Conservation (phyloP, 2,113 vertebrate genomes). For the Gulo gulo region DNA sequence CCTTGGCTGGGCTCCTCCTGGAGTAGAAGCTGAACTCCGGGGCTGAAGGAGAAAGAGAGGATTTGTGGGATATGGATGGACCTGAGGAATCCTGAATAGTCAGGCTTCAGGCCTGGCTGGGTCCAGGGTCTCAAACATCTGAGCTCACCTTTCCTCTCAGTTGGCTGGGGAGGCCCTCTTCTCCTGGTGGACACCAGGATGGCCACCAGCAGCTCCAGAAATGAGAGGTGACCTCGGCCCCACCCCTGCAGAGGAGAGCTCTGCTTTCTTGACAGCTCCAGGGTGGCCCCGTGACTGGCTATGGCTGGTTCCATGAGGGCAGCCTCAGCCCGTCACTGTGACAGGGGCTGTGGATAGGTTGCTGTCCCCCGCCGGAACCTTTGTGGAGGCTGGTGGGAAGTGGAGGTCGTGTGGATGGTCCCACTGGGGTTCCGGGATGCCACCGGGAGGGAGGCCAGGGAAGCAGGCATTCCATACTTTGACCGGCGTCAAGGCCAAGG, state of each 20-base stretch:
- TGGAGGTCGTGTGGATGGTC: fast-evolving
- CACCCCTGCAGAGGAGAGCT: neutral
- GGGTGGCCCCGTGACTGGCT: neutral
- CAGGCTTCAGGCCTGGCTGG: neutral
- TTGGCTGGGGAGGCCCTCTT: neutral
- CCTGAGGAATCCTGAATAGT: too few species aligned
- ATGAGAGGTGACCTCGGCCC: neutral
- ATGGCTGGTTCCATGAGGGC: neutral
- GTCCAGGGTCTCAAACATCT: neutral
- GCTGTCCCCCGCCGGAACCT: neutral
- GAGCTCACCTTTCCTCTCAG: neutral
- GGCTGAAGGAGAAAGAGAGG: neutral
- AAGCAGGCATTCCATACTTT: neutral
- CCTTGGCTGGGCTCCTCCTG: neutral
- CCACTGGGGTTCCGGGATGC: neutral
- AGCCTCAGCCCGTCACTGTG: neutral
- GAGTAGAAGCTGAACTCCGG: neutral
- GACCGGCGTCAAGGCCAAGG: neutral
- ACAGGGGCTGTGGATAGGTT: neutral
- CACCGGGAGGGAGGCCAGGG: fast-evolving
- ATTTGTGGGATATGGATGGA: neutral
- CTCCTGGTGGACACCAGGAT: neutral
- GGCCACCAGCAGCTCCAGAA: neutral
- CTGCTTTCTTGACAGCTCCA: neutral
- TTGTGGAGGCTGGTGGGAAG: neutral